Evolutionary conservation across 2,113 vertebrate genomes (phyloP).

Genomic region (Macquaria ambigua): DNA sequence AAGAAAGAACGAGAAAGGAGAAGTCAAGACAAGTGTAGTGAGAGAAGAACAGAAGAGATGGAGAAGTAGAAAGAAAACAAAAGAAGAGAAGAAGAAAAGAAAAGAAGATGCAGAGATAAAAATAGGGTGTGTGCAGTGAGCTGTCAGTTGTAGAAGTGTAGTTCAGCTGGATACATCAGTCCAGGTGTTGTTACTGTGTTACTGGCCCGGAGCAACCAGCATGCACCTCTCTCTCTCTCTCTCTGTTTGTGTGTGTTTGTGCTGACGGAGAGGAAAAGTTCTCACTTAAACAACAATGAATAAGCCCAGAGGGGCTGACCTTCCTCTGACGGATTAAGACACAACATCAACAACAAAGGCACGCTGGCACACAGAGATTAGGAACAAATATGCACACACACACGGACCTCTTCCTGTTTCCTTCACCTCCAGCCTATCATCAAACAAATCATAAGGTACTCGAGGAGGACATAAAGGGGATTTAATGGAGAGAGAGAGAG

Average conservation of each 20-base stretch:
- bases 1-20: too few relatives aligned
- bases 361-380: not conserved
- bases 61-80: not conserved
- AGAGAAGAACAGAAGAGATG: not conserved
- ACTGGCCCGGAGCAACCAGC: constrained; percentile 41
- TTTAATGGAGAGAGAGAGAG: not conserved
- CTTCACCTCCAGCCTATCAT: not conserved
- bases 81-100: not conserved
- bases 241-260: constrained; percentile 14
- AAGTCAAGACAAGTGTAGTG: not conserved
- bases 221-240: not conserved
- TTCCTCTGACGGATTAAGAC: constrained; percentile 41
- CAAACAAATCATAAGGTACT: not conserved
- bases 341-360: constrained; percentile 9
- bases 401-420: not conserved
- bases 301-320: constrained; percentile 34
- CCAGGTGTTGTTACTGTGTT: constrained; percentile 55
- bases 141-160: constrained; percentile 27
- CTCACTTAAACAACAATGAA: constrained; percentile 34
- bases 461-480: not conserved
- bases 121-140: constrained; percentile 44
- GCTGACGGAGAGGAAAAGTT: constrained; percentile 61
- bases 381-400: not conserved
- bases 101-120: not conserved
- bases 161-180: constrained; percentile 47